Base-by-base conservation (phyloP, 2,113 vertebrate genomes). In the Cheirogaleus medius region DNA sequence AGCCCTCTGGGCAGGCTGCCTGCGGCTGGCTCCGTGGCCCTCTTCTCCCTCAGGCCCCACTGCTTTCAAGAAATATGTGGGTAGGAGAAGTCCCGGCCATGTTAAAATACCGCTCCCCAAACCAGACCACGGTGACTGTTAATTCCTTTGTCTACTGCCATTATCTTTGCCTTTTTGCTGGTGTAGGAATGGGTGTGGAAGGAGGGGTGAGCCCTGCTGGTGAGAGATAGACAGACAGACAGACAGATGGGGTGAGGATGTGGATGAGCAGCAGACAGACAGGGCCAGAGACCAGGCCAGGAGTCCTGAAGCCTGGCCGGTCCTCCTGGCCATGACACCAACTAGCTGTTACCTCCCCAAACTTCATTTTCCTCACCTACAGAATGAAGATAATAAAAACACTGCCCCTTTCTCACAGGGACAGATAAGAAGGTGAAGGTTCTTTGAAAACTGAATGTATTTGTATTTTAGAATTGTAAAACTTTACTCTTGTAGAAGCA, bases 121-220 rank as follows among this genome's bases (percentile, higher is more conserved):
- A 83, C 18, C 77, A 93, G 47, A 91, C n/a, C 1, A 10, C 0
- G 1, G 69, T 39, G 44, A 94, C 96, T 0, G 23, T 84, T 94
- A 69, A 52, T 47, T 69, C 54, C 37, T 91, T 80, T 74, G 77
- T 87, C 49, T 64, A 42, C 2, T 86, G 88, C 84, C 80, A 77
- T 90, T 97, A 96, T 97, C 97, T 92, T 39, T 90, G 82, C 78
- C 58, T 85, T 92, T 91, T 49, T 76, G 58, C 82, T 91, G 73
- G 78, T 78, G 29, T 32, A 64, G 56, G 18, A 56, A 63, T 74
- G 95, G 95, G 95, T 91, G 82, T 97, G 90, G 93, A 76, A 96
- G 86, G 88, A 78, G 39, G 82, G 34, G 44, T 74, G 37, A 91
- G 27, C 29, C 44, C 37, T 94, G 96, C 54, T 68, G 27, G 42